Evolutionary conservation across 2,888 invertebrate genomes (phyloP).

Genomic region (Eupithecia pulchellata): DNA sequence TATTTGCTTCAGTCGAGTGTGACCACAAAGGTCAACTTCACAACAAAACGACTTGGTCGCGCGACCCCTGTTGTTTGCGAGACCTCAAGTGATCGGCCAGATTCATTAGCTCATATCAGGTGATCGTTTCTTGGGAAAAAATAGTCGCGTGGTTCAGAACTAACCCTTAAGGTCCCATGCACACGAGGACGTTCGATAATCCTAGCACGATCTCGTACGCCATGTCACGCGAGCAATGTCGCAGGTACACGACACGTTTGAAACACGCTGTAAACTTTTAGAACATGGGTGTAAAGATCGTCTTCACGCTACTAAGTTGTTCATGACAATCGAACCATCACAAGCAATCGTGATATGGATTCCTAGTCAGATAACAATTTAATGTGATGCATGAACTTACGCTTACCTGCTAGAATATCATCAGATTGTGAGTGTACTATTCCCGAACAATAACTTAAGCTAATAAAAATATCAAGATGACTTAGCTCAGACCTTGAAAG

Average conservation of each 20-base stretch:
- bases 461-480: background rate
- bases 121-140: background rate
- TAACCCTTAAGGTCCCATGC: conserved; percentile 13
- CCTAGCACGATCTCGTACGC: conserved; percentile 27
- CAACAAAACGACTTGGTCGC: background rate
- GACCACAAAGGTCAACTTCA: conserved; percentile 16
- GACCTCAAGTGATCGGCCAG: background rate
- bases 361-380: background rate
- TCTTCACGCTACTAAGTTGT: background rate
- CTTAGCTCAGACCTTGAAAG: conserved; percentile 19
- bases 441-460: background rate
- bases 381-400: background rate
- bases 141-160: background rate
- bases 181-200: conserved; percentile 31
- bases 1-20: conserved; percentile 30
- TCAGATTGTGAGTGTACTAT: background rate
- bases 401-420: background rate
- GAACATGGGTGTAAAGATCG: background rate
- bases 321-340: conserved; percentile 3
- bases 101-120: background rate
- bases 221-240: conserved; percentile 23
- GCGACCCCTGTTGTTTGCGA: background rate
- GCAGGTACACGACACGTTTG: conserved; percentile 16
- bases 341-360: background rate
- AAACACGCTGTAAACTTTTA: background rate